phyloP scores from a whole-genome alignment of 2,797 vertebrate genomes.

The Leuciscus waleckii region DNA sequence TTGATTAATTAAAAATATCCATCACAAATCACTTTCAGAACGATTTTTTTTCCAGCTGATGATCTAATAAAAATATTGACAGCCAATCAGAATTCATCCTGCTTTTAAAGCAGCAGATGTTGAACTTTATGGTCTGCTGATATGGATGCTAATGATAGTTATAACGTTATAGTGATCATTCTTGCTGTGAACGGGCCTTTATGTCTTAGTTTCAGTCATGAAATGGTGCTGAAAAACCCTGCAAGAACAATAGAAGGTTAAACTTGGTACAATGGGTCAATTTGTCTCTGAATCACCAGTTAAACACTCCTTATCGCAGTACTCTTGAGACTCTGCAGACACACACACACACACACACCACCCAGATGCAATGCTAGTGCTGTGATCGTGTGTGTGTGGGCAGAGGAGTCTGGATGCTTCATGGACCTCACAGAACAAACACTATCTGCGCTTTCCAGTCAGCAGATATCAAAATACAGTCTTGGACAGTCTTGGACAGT shows the following conservation, averaged over 20 bases:
- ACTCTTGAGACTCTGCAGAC: constrained; percentile 21
- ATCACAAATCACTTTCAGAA: too few relatives aligned
- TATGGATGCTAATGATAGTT: not conserved
- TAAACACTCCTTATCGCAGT: not conserved
- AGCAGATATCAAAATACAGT: not conserved
- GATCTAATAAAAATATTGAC: not conserved
- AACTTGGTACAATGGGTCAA: not conserved
- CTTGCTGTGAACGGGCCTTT: not conserved
- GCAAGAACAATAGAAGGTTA: not conserved
- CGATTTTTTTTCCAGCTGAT: not conserved
- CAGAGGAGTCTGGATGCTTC: constrained; percentile 13
- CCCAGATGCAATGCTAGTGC: constrained; percentile 1
- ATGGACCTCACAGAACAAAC: constrained; percentile 30
- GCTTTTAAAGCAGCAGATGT: not conserved
- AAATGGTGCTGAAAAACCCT: not conserved
- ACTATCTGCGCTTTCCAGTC: constrained; percentile 1
- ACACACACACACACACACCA: constrained; percentile 15
- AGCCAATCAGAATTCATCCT: not conserved
- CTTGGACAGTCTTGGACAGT: not conserved
- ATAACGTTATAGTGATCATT: not conserved
- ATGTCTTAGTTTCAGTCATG: not conserved
- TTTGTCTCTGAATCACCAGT: not conserved
- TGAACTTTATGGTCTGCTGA: not conserved
- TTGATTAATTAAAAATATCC: too few relatives aligned
- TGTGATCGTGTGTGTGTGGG: constrained; percentile 8